phyloP scores from a whole-genome alignment of 2,797 vertebrate species.

The Sardinella longiceps region DNA sequence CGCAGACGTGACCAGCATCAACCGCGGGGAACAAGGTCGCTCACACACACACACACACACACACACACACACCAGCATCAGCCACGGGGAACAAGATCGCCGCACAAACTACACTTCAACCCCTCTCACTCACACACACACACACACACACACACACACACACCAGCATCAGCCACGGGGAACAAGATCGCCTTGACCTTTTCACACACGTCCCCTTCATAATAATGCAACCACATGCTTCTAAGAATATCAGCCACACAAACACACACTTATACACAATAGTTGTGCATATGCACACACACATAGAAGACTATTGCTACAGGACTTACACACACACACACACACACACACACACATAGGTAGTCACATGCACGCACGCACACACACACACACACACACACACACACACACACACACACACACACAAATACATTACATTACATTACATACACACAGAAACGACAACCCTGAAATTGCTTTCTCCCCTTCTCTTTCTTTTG shows the following conservation, averaged over 20 bases:
- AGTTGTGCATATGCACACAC: too few species aligned
- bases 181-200: too few species aligned
- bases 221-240: too few species aligned
- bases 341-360: not conserved
- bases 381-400: not conserved
- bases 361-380: not conserved
- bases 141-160: too few species aligned
- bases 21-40: conserved; percentile 53
- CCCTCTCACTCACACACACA: too few species aligned
- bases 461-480: not conserved
- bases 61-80: conserved; percentile 27
- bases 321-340: not conserved
- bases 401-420: not conserved
- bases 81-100: conserved; percentile 53
- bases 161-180: too few species aligned
- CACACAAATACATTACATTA: not conserved
- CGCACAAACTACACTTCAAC: not conserved
- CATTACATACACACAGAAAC: not conserved
- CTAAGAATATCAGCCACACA: too few species aligned
- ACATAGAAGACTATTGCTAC: too few species aligned
- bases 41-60: too few species aligned
- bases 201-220: too few species aligned
- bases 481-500: not conserved
- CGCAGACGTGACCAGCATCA: conserved; percentile 35
- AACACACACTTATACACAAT: too few species aligned